Conservation (phyloP, 2,113 vertebrate genomes). For the Laticauda colubrina region DNA sequence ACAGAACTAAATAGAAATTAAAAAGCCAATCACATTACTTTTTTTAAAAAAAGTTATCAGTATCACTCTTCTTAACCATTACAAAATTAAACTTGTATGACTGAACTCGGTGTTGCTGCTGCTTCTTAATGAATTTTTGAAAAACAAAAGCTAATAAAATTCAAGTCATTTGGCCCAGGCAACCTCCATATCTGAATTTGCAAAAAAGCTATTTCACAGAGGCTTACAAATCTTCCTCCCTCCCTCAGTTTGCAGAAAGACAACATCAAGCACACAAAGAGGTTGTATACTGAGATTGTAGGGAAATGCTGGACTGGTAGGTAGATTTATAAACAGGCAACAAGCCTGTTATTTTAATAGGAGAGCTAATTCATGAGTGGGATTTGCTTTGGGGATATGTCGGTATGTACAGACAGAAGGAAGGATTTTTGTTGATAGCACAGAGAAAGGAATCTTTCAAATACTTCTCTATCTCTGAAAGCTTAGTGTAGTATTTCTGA, state of each 20-base stretch:
- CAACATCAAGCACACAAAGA: background rate
- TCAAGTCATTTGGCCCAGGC: background rate
- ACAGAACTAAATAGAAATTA: constrained; percentile 36
- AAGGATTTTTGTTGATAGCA: too few species aligned
- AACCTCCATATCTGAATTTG: background rate
- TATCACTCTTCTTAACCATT: background rate
- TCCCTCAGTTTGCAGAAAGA: too few species aligned
- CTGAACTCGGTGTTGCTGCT: background rate
- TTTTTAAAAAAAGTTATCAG: background rate
- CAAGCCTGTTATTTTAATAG: background rate
- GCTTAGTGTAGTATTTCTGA: background rate
- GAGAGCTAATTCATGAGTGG: background rate
- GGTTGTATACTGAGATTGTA: background rate
- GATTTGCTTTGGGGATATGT: background rate
- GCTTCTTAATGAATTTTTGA: background rate
- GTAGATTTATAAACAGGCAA: background rate
- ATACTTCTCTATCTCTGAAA: background rate
- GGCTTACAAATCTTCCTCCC: background rate
- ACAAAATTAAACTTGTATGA: background rate
- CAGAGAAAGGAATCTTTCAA: background rate
- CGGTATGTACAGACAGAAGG: too few species aligned
- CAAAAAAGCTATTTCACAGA: background rate
- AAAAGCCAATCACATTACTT: constrained; percentile 23
- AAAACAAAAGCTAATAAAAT: background rate
- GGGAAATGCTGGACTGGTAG: background rate